These are phyloP conservation scores for Melanotaenia boesemani DNA, from an alignment of 2,797 vertebrate genomes.

Conservation along the genomic window DNA sequence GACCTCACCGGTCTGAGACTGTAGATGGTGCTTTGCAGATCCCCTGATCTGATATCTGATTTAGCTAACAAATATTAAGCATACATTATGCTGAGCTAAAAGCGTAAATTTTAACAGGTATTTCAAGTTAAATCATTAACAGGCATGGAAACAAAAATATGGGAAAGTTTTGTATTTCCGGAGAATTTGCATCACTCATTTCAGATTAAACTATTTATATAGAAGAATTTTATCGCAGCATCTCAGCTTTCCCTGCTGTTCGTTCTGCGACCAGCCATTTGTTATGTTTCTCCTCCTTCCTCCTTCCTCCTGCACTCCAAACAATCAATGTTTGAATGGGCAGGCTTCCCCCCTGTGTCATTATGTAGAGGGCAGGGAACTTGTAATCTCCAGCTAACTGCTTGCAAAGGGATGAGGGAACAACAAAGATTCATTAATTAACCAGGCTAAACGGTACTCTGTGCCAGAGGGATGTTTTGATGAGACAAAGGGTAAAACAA, in stretches of 20 bases:
- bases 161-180: not conserved
- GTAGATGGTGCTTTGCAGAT: not conserved
- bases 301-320: constrained; percentile 25
- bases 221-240: constrained; percentile 9
- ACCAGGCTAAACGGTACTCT: constrained; percentile 63
- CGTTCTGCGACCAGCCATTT: constrained; percentile 28
- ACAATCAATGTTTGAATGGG: constrained; percentile 59
- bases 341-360: constrained; percentile 56
- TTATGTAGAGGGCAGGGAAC: constrained; percentile 69
- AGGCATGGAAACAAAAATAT: not conserved
- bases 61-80: not conserved
- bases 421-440: constrained; percentile 78
- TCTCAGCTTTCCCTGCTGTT: constrained; percentile 22
- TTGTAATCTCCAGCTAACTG: constrained; percentile 77
- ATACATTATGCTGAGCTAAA: not conserved
- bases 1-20: not conserved
- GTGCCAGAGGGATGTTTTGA: constrained; percentile 62
- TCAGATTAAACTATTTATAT: constrained; percentile 1
- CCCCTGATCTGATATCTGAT: not conserved
- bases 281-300: constrained; percentile 10
- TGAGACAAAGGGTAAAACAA: constrained; percentile 29
- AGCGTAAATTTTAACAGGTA: not conserved
- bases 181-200: constrained; percentile 4
- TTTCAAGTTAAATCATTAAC: not conserved
- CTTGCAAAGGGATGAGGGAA: constrained; percentile 70